Evolutionary conservation across 1,140 invertebrate genomes (phyloP).

Genomic region (Belonocnema kinseyi): DNA sequence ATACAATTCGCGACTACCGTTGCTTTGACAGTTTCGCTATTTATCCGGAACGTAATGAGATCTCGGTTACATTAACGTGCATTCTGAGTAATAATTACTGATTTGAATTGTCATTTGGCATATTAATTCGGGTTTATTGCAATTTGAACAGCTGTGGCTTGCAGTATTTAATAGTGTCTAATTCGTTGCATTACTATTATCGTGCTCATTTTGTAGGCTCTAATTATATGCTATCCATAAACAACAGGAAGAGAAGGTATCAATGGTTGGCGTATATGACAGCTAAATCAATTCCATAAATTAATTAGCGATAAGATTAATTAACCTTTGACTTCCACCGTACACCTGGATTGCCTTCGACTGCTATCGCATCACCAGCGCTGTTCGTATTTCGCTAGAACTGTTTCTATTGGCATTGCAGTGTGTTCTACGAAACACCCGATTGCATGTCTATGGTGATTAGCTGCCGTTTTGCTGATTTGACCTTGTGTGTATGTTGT

Average conservation of each 20-base stretch:
- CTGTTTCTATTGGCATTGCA: constrained; percentile 36
- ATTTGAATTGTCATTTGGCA: constrained; percentile 43
- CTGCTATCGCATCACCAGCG: constrained; percentile 40
- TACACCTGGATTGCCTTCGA: constrained; percentile 34
- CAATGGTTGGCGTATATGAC: background rate
- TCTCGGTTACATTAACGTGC: no score
- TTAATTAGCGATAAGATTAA: constrained; percentile 73
- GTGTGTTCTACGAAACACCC: constrained; percentile 51
- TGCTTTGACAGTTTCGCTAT: background rate
- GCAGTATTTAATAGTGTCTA: constrained; percentile 35
- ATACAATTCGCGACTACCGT: background rate
- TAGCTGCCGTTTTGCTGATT: constrained; percentile 51
- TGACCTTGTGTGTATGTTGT: constrained; percentile 36
- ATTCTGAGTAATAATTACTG: constrained; percentile 11
- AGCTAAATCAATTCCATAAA: constrained; percentile 57
- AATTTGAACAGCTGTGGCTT: constrained; percentile 32
- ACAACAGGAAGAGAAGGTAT: background rate
- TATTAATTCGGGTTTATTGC: constrained; percentile 46
- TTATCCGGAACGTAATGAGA: no score
- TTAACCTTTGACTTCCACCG: constrained; percentile 46
- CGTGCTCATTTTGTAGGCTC: background rate
- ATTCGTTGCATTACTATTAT: background rate
- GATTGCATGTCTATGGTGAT: constrained; percentile 63
- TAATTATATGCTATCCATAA: no score
- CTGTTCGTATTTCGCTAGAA: constrained; percentile 34